Base-by-base conservation (phyloP, 2,888 invertebrate genomes). In the Lymantria monacha region DNA sequence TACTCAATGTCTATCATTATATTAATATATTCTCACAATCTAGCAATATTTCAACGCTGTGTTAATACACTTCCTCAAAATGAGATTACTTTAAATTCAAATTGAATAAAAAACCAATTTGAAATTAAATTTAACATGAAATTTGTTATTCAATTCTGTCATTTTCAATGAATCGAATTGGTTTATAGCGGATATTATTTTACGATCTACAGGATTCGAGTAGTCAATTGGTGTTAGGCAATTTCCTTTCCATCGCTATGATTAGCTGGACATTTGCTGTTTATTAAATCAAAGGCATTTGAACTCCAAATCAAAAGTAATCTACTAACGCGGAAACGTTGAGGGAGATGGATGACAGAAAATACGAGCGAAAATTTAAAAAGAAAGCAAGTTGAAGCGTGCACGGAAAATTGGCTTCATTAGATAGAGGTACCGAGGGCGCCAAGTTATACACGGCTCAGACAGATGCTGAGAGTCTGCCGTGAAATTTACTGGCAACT, bases 401-500 rank as follows among this genome's bases (percentile, higher is more conserved):
- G 77, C 79, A 76, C 69, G 73, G 83, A 84, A 90, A 88, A 89
- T 90, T 91, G 88, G 87, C 88, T 90, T 90, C 90, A 90, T 91
- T 90, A 90, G 84, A 83, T 81, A 82, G 80, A 81, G 79, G 79
- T 73, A 63, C 65, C 55, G 72, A 72, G 73, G 77, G 76, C 63
- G 71, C 69, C 70, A 72, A 67, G 13, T 42, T 53, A 83, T 79
- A 77, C 74, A 83, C 79, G 60, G 79, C 46, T 42, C 45, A 12
- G 46, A 30, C 49, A 64, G 56, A 58, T 62, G 61, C 54, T 49
- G 37, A 70, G 48, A 70, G 5, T 22, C 13, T 40, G 33, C 11
- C 22, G 40, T 50, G 41, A 42, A 52, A 49, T 50, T 44, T 51
- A 37, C 45, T 53, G 36, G 31, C 12, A 33, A 44, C n/a, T 5